Evolutionary conservation across 2,113 vertebrate species (phyloP), one percentile per base, ranked within the genome.

Genomic region (Neopipo cinnamomea): DNA sequence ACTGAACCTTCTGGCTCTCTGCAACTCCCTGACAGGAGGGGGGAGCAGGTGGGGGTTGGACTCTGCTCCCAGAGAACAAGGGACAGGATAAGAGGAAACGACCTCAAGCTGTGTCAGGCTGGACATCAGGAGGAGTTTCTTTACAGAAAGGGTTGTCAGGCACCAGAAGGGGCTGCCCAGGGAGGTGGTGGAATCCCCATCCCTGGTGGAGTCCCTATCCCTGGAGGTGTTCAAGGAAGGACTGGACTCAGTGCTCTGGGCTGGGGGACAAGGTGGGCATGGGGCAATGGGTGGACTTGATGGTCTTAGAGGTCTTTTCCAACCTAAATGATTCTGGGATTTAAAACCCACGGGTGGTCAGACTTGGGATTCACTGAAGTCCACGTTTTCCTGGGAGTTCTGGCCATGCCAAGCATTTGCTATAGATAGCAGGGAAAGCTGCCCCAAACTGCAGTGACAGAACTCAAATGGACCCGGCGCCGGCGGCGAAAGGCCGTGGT

Each of bases 251-350:
- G 15, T 4, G 46, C 46, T 35, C 16, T 61, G 62, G n/a, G 8
- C 52, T 30, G 15, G 33, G 0, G 14, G 8, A 47, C 88, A 70
- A 25, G 30, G 41, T 27, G 9, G 11, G 4, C 1, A 47, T 41
- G 0, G 1, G 61, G 6, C 47, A 53, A 24, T 35, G n/a, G 0
- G 10, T 3, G 30, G n/a, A 18, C n/a, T 61, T 0, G 0, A 7
- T 39, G 46, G 39, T 5, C 11, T 41, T 1, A 9, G 47, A 62
- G 30, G 5, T 6, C 24, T 62, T 70, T 47, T 31, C 47, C n/a
- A 62, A 2, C 0, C 0, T 42, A n/a, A 47, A 47, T 12, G 6
- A 39, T 76, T 68, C 55, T 61, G n/a, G 30, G 41, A 82, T 73
- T 66, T 72, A 71, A 81, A 75, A 35, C 50, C 35, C 35, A 44